Conservation (phyloP, 2,888 invertebrate genomes). For the Lasioglossum calceatum region DNA sequence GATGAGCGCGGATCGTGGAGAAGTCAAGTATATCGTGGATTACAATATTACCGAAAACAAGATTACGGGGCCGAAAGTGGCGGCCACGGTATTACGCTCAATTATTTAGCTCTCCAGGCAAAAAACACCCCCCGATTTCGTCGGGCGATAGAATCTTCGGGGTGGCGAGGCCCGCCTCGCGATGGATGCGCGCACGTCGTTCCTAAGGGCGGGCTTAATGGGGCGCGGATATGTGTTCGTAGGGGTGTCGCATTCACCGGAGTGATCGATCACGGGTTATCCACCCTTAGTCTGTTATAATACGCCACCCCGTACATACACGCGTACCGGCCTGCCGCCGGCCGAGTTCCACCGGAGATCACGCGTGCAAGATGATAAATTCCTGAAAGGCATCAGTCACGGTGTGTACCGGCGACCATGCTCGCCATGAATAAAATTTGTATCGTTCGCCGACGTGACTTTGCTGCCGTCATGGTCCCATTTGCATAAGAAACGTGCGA, state of each 20-base stretch:
- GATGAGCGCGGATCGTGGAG: background rate
- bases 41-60: background rate
- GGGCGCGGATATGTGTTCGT: slow-evolving; percentile 81
- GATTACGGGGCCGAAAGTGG: slow-evolving; percentile 7
- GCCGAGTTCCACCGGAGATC: slow-evolving; percentile 37
- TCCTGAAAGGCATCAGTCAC: slow-evolving; percentile 52
- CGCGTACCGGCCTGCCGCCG: slow-evolving; percentile 51
- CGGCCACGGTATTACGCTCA: slow-evolving; percentile 29
- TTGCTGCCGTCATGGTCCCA: slow-evolving; percentile 6
- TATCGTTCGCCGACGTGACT: slow-evolving; percentile 34
- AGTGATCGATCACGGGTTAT: slow-evolving; percentile 83
- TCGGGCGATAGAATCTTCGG: slow-evolving; percentile 53
- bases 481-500: slow-evolving; percentile 46
- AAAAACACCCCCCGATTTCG: slow-evolving; percentile 35
- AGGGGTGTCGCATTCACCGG: slow-evolving; percentile 81
- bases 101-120: slow-evolving; percentile 50
- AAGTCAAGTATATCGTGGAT: slow-evolving; percentile 17
- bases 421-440: slow-evolving; percentile 55
- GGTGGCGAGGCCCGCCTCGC: slow-evolving; percentile 42
- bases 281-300: slow-evolving; percentile 80
- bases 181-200: slow-evolving; percentile 72
- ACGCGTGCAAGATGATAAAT: slow-evolving; percentile 62
- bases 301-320: slow-evolving; percentile 72
- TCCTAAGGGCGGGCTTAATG: slow-evolving; percentile 79
- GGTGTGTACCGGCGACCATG: slow-evolving; percentile 37